Evolutionary conservation across 2,888 invertebrate genomes (phyloP).

Genomic region (Apeira syringaria): DNA sequence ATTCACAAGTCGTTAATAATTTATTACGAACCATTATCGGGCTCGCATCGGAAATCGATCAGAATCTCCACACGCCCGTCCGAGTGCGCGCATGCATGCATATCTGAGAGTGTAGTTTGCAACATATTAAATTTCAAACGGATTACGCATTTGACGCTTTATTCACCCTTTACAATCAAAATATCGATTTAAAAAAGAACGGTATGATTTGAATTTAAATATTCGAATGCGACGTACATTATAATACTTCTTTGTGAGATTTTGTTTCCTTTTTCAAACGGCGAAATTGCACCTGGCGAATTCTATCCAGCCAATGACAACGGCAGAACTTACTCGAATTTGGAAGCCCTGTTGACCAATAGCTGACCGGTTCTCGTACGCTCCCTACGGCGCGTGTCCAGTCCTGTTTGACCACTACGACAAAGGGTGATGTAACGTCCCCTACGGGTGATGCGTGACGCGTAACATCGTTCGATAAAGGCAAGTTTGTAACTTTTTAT

Average conservation of each 20-base stretch:
- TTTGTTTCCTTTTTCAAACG: constrained; percentile 27
- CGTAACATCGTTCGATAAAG: constrained; percentile 40
- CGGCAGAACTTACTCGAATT: constrained; percentile 13
- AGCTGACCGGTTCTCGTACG: constrained; percentile 61
- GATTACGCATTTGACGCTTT: constrained; percentile 54
- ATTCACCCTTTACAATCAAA: constrained; percentile 43
- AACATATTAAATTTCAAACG: constrained; percentile 73
- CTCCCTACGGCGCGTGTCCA: constrained; percentile 55
- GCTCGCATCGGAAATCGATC: constrained; percentile 35
- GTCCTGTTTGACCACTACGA: constrained; percentile 46
- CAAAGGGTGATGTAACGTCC: constrained; percentile 32
- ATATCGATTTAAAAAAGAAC: constrained; percentile 24
- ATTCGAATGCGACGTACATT: background rate
- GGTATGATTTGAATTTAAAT: constrained; percentile 19
- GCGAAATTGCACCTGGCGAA: constrained; percentile 62
- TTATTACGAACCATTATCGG: constrained; percentile 7
- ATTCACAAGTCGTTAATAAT: constrained; percentile 6
- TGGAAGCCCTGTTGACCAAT: constrained; percentile 65
- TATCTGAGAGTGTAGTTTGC: constrained; percentile 47
- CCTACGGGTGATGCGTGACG: constrained; percentile 21
- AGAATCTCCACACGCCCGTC: constrained; percentile 25
- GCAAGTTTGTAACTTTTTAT: constrained; percentile 42
- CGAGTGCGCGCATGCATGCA: constrained; percentile 48
- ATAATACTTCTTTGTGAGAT: background rate
- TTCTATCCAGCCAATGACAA: constrained; percentile 49